Percentiles rank a stretch among this genome's conserved stretches.
Evolutionary conservation across 2,888 invertebrate species (phyloP).

Genomic region (Sinhomidia bicolor): DNA sequence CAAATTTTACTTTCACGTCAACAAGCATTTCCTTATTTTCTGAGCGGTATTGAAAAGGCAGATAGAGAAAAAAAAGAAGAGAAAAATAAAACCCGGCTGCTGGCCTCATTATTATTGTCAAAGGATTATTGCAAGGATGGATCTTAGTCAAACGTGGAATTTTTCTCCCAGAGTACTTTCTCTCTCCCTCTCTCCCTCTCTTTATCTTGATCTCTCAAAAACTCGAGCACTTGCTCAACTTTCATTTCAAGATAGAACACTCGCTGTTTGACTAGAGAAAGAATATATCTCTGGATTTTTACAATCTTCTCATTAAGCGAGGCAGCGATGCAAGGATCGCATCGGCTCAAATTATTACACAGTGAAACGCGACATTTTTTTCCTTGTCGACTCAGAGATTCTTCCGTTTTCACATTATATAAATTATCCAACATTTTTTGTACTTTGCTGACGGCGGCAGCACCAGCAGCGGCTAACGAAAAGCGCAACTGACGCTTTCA

Average conservation of each 20-base stretch:
- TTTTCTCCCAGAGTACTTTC: neutral
- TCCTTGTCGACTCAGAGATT: neutral
- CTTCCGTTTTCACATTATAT: neutral
- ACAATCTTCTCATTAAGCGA: constrained; percentile 22
- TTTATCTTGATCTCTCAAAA: neutral
- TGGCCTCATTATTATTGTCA: neutral
- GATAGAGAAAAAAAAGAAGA: neutral
- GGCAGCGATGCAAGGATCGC: constrained; percentile 21
- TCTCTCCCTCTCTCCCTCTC: neutral
- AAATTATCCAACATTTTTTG: neutral
- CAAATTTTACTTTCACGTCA: too few relatives aligned
- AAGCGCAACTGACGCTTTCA: neutral
- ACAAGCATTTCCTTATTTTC: too few relatives aligned
- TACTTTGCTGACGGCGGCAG: neutral
- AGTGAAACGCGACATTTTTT: neutral
- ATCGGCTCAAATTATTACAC: neutral
- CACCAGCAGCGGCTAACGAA: neutral
- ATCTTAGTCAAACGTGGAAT: neutral
- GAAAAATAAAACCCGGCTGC: neutral
- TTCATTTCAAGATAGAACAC: too few relatives aligned
- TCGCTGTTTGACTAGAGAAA: neutral
- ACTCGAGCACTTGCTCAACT: neutral
- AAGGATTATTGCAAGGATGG: too few relatives aligned
- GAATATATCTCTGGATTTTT: neutral
- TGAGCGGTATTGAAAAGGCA: neutral